Base-by-base conservation (phyloP, 92 coral and sea anemone species). In the Meandrina meandrites region DNA sequence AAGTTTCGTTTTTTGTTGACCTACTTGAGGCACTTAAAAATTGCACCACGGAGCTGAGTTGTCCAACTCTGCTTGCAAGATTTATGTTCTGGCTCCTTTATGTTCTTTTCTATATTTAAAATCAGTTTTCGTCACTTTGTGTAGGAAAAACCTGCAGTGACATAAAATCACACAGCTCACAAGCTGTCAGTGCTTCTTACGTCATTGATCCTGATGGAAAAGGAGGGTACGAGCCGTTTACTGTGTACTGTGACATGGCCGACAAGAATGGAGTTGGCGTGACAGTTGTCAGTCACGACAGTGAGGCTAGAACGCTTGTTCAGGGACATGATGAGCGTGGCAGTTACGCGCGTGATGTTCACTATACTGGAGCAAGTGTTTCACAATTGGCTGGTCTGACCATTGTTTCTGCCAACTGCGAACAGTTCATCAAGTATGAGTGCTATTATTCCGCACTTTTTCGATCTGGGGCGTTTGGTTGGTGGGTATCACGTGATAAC, bases 171-270 rank as follows among this genome's bases (percentile, higher is more conserved):
- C 77, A 62, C n/a, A 54, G 62, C 24, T 3, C 84, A 13, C 17
- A 28, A 14, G 70, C 89, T 10, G 34, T 42, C 31, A 74, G 68
- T 54, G 90, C 82, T 1, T 37, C 64, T 14, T 87, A 87, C 54
- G 27, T 56, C 68, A 81, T 87, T 35, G 86, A 87, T 47, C 90
- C 90, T 28, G 90, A 87, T 30, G 90, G 81, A 2, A 62, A 28
- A 34, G 90, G 86, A 30, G 90, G 82, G n/a, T 57, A 24, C 22
- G 28, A 80, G 47, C 57, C 88, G 1, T 86, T 90, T 54, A 54
- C 74, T 24, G 93, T 81, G n/a, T 81, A 51, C 83, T 90, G 92
- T 80, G 90, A 90, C 62, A 86, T 90, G 92, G 81, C 83, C 13
- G 85, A 86, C 68, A 90, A 87, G 72, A 87, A 80, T n/a, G 85